phyloP scores from a whole-genome alignment of 2,888 invertebrate genomes.

The Itoplectis maculator region DNA sequence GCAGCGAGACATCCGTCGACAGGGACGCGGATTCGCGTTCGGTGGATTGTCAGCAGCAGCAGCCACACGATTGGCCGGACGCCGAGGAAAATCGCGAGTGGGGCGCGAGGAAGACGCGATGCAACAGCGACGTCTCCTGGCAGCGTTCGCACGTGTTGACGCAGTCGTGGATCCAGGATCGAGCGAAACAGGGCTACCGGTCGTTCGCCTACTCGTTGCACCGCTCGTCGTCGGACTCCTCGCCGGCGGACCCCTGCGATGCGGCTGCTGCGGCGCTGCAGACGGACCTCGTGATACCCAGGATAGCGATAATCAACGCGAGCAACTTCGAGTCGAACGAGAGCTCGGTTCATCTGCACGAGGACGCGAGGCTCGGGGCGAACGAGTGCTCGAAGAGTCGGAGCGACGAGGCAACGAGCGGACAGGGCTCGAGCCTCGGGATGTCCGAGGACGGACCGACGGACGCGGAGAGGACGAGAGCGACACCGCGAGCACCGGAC shows the following conservation, averaged over 20 bases:
- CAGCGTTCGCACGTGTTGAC: constrained; percentile 77
- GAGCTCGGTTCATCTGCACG: constrained; percentile 79
- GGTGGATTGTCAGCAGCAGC: constrained; percentile 72
- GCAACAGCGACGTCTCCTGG: constrained; percentile 81
- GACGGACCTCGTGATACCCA: constrained; percentile 78
- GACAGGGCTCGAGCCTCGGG: constrained; percentile 77
- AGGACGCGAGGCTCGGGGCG: constrained; percentile 65
- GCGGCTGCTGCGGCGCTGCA: constrained; percentile 28
- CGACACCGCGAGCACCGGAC: constrained; percentile 66
- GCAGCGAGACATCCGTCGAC: background rate
- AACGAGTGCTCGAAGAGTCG: constrained; percentile 53
- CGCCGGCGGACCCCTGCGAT: constrained; percentile 57
- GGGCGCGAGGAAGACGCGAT: constrained; percentile 75
- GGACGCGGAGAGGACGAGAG: constrained; percentile 73
- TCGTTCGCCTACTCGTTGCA: constrained; percentile 72
- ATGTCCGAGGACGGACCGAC: constrained; percentile 76
- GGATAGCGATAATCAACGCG: constrained; percentile 82
- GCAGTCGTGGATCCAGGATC: constrained; percentile 78
- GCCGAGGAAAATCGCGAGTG: constrained; percentile 58
- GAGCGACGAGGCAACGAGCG: constrained; percentile 78
- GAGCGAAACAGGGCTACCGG: constrained; percentile 75
- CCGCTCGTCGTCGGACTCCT: constrained; percentile 69
- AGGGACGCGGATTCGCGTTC: constrained; percentile 55
- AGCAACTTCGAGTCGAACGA: constrained; percentile 83
- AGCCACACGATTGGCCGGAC: constrained; percentile 74